Percentiles rank a stretch among this genome's conserved stretches.
phyloP scores from a whole-genome alignment of 1,140 invertebrate species.

The Nasonia vitripennis region DNA sequence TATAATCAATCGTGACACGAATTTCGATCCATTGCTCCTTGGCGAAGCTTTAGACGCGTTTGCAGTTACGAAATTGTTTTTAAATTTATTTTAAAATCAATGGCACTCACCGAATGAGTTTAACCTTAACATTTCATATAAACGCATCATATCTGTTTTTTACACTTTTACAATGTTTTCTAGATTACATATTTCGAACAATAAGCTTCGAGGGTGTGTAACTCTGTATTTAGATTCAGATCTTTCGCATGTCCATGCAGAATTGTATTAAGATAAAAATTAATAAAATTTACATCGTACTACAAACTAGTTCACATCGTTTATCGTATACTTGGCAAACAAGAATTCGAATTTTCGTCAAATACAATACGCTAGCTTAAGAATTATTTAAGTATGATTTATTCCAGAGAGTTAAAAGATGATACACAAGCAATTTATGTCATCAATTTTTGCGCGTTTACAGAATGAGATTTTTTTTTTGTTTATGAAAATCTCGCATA shows the following conservation, averaged over 20 bases:
- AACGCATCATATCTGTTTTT: background rate
- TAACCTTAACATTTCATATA: background rate
- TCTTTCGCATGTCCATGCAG: background rate
- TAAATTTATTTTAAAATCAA: background rate
- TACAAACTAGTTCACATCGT: background rate
- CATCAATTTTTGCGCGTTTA: background rate
- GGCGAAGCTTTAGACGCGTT: background rate
- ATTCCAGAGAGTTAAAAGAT: background rate
- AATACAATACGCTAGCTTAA: background rate
- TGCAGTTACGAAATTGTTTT: background rate
- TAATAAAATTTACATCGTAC: background rate
- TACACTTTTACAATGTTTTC: background rate
- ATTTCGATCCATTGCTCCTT: background rate
- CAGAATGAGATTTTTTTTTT: background rate
- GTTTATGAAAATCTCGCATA: background rate
- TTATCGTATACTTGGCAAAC: conserved; percentile 1
- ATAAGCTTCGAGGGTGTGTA: background rate
- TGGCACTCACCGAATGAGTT: conserved; percentile 10
- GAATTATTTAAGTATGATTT: background rate
- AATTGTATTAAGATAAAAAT: background rate
- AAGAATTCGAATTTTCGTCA: conserved; percentile 6
- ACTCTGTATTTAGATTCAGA: background rate
- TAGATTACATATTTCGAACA: background rate
- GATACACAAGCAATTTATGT: background rate
- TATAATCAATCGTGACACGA: too few relatives aligned